phyloP scores from a whole-genome alignment of 2,113 vertebrate species.

The Sphaerodactylus townsendi region DNA sequence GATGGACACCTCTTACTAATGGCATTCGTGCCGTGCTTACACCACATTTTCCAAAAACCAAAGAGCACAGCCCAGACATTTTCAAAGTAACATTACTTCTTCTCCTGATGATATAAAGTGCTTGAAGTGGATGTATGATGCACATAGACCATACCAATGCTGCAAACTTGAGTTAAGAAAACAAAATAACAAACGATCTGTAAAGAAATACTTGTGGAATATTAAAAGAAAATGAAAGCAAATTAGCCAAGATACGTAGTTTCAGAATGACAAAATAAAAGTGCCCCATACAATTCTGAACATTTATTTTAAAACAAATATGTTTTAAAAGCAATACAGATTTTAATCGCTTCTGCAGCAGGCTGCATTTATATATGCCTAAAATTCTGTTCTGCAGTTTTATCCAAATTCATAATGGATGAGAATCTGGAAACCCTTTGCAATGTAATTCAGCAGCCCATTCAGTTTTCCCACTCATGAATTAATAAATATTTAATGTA shows the following conservation, averaged over 20 bases:
- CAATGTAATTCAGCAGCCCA: background rate
- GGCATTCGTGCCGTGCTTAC: background rate
- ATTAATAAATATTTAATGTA: background rate
- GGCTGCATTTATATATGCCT: background rate
- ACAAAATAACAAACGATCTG: too few species aligned
- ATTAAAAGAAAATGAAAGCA: background rate
- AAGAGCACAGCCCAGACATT: background rate
- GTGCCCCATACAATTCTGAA: background rate
- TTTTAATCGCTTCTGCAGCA: background rate
- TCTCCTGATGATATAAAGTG: background rate
- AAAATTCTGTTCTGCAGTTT: background rate
- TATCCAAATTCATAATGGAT: background rate
- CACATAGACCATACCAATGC: rapidly evolving
- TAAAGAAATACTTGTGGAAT: background rate
- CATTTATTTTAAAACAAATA: background rate
- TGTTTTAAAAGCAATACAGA: too few species aligned
- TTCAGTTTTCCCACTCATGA: background rate
- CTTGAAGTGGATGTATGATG: rapidly evolving
- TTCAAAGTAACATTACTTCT: background rate
- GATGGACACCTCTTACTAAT: slow-evolving; percentile 13
- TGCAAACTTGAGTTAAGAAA: background rate
- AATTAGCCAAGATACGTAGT: background rate
- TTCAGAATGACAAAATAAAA: background rate
- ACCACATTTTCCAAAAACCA: background rate
- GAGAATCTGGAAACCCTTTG: background rate